A percentile compares a stretch with the other conserved stretches of the same genome.
Evolutionary conservation across 2,888 invertebrate genomes (phyloP).

Genomic region (Caenorhabditis sp.): DNA sequence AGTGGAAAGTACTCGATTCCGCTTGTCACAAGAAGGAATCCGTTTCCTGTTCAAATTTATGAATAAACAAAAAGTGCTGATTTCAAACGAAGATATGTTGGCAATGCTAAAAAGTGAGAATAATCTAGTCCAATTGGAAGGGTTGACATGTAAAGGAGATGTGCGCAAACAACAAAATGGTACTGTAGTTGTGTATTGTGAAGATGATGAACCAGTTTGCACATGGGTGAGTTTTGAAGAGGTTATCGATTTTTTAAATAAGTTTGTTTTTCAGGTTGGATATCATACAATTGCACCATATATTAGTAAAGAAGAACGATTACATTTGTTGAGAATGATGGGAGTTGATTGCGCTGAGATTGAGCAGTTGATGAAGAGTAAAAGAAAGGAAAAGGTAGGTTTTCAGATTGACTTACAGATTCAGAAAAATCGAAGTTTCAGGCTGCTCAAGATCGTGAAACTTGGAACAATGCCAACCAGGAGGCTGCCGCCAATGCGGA

Average conservation of each 20-base stretch:
- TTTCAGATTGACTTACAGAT: neutral
- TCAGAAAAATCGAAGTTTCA: conserved; percentile 11
- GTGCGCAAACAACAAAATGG: conserved; percentile 49
- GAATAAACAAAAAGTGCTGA: conserved; percentile 54
- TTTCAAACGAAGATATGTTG: conserved; percentile 53
- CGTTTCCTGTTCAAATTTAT: conserved; percentile 48
- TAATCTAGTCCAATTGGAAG: conserved; percentile 50
- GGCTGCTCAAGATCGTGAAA: conserved; percentile 30
- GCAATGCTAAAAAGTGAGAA: conserved; percentile 49
- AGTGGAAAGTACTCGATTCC: conserved; percentile 50
- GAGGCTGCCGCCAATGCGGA: conserved; percentile 8
- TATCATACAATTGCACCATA: conserved; percentile 59
- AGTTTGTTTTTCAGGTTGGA: conserved; percentile 56
- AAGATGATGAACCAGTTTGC: conserved; percentile 56
- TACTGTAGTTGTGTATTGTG: conserved; percentile 53
- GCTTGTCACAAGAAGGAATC: conserved; percentile 59
- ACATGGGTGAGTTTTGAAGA: conserved; percentile 53
- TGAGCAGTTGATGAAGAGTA: conserved; percentile 58
- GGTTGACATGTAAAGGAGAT: conserved; percentile 37
- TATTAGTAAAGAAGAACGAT: conserved; percentile 60
- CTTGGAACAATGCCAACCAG: neutral
- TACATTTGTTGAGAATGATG: conserved; percentile 59
- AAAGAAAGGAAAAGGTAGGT: conserved; percentile 58
- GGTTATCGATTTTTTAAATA: no score
- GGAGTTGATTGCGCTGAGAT: conserved; percentile 59